phyloP scores from a whole-genome alignment of 1,140 invertebrate species.

The Drosophila gunungcola region DNA sequence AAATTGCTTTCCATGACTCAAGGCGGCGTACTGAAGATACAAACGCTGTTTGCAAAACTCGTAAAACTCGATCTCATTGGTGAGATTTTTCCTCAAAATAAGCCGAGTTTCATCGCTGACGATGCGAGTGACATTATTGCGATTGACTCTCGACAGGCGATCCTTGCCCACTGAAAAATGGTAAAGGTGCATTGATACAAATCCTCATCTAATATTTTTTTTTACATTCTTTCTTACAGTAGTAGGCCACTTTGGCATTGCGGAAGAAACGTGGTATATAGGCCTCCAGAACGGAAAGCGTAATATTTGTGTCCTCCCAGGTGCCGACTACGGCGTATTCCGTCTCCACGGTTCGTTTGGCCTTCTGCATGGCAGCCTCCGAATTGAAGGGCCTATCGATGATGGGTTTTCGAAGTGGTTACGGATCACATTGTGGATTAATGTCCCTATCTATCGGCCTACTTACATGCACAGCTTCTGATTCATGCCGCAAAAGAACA shows the following conservation, averaged over 20 bases:
- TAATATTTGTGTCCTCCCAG: constrained; percentile 94
- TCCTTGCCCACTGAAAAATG: constrained; percentile 74
- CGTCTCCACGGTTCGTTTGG: constrained; percentile 92
- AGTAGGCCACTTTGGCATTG: constrained; percentile 91
- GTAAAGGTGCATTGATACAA: constrained; percentile 3
- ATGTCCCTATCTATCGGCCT: constrained; percentile 2
- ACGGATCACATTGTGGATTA: neutral
- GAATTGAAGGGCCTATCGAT: constrained; percentile 92
- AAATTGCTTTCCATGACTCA: constrained; percentile 53
- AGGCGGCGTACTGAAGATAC: constrained; percentile 76
- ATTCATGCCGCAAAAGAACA: constrained; percentile 95
- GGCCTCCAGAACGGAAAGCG: constrained; percentile 92
- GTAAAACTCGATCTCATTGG: constrained; percentile 81
- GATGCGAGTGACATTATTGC: constrained; percentile 65
- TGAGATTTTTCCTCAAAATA: constrained; percentile 72
- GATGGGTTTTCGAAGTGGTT: neutral
- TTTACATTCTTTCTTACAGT: constrained; percentile 87
- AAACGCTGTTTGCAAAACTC: constrained; percentile 82
- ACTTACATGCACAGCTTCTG: constrained; percentile 93
- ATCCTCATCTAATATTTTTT: neutral
- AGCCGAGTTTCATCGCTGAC: constrained; percentile 74
- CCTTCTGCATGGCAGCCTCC: constrained; percentile 91
- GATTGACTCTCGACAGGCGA: constrained; percentile 66
- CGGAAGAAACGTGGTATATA: constrained; percentile 93
- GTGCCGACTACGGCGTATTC: constrained; percentile 95